phyloP scores from a whole-genome alignment of 2,888 invertebrate species.

The Tuberolachnus salignus region DNA sequence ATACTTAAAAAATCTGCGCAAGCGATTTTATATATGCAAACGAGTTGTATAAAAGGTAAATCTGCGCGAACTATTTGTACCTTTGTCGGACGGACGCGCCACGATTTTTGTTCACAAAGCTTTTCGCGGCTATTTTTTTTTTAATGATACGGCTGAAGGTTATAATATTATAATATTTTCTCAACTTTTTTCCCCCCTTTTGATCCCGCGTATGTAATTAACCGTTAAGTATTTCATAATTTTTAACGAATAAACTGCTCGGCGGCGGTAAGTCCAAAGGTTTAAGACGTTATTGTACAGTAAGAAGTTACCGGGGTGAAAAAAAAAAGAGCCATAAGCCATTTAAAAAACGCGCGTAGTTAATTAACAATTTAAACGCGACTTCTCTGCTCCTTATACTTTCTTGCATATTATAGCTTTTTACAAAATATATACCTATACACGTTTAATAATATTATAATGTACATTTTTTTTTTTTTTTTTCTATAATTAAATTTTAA shows the following conservation, averaged over 20 bases:
- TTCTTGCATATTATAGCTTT: too few relatives aligned
- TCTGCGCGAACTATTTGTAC: too few relatives aligned
- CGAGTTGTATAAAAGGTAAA: too few relatives aligned
- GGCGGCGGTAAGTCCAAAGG: neutral
- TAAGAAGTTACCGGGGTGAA: constrained; percentile 13
- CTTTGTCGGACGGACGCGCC: too few relatives aligned
- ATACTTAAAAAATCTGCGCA: too few relatives aligned
- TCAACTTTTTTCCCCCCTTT: neutral
- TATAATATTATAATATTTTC: neutral
- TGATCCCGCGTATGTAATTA: constrained; percentile 2
- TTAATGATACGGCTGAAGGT: constrained; percentile 15
- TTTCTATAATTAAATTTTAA: constrained; percentile 59
- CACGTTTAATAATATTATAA: neutral
- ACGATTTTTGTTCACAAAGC: neutral
- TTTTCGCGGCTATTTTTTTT: neutral
- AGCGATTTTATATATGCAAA: too few relatives aligned
- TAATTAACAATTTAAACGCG: constrained; percentile 26
- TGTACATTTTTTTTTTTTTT: constrained; percentile 2
- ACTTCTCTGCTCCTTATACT: neutral
- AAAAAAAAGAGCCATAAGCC: neutral
- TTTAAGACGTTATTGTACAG: neutral
- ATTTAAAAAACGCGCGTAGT: constrained; percentile 21
- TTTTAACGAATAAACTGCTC: neutral
- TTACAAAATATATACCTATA: constrained; percentile 3
- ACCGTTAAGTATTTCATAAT: neutral